These are phyloP conservation scores for Phyllotreta cruciferae DNA, from an alignment of 2,888 invertebrate species.

Conservation along the genomic window DNA sequence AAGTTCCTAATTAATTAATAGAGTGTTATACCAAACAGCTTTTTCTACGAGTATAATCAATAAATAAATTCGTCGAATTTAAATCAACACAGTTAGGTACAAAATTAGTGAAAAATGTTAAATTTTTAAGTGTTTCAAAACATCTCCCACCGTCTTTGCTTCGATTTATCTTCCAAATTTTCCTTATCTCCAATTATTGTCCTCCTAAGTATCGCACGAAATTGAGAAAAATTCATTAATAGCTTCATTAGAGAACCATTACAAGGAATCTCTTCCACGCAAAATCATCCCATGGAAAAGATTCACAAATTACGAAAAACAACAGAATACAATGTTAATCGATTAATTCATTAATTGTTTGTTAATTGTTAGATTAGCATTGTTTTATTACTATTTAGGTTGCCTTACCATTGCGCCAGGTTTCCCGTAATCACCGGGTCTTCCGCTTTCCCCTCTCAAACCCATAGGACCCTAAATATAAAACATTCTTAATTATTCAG, in stretches of 20 bases:
- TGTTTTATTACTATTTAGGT: constrained; percentile 48
- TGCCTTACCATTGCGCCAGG: constrained; percentile 80
- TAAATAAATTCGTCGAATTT: neutral
- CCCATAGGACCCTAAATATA: constrained; percentile 78
- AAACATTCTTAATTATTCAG: neutral
- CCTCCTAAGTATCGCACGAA: constrained; percentile 50
- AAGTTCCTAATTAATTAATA: too few species aligned
- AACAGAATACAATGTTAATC: constrained; percentile 47
- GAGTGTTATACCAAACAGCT: too few species aligned
- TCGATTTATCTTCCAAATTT: constrained; percentile 33
- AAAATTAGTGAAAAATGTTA: constrained; percentile 18
- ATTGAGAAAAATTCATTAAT: constrained; percentile 24
- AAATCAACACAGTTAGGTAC: constrained; percentile 15
- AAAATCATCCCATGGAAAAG: constrained; percentile 34
- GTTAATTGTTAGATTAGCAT: constrained; percentile 42
- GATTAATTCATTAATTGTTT: constrained; percentile 37
- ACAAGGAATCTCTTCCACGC: constrained; percentile 6
- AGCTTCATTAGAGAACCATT: neutral
- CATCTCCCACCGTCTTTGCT: constrained; percentile 33
- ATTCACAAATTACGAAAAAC: constrained; percentile 41
- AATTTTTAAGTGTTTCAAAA: neutral
- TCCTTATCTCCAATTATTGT: constrained; percentile 54
- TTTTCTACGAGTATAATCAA: too few species aligned
- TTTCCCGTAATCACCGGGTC: constrained; percentile 76
- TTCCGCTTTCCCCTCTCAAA: constrained; percentile 77